Evolutionary conservation across 2,113 vertebrate species (phyloP).

Genomic region (Nipponia nippon): DNA sequence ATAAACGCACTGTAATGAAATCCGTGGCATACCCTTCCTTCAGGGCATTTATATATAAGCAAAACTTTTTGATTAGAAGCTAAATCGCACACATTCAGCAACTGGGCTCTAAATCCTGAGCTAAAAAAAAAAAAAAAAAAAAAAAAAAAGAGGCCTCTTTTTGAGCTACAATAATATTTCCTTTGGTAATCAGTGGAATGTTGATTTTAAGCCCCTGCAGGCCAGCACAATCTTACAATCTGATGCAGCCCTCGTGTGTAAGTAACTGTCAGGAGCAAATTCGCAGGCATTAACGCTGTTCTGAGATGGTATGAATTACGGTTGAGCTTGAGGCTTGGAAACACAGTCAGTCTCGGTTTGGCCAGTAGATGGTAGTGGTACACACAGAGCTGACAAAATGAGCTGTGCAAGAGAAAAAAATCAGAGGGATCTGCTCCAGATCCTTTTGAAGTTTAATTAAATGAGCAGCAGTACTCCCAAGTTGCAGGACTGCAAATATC

Average conservation of each 20-base stretch:
- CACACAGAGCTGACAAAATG: not conserved
- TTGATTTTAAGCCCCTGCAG: not conserved
- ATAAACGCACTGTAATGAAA: not conserved
- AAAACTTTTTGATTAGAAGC: not conserved
- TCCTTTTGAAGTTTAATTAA: not conserved
- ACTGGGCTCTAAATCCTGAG: not conserved
- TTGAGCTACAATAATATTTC: not conserved
- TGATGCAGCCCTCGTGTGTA: not conserved
- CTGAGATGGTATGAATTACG: not conserved
- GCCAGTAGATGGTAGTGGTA: slow-evolving; percentile 49
- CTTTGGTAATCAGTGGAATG: not conserved
- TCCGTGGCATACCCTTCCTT: not conserved
- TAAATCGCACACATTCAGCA: not conserved
- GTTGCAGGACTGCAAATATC: not conserved
- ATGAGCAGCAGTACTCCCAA: not conserved
- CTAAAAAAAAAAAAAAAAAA: not conserved
- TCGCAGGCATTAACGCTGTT: not conserved
- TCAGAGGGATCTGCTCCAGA: accelerated
- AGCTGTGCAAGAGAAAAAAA: not conserved
- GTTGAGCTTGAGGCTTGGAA: not conserved
- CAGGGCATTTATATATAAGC: not conserved
- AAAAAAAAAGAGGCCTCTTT: not conserved
- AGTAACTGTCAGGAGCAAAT: not conserved
- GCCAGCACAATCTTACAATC: not conserved
- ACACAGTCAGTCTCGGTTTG: not conserved